These are phyloP conservation scores for Pyrrhia umbra DNA, from an alignment of 2,888 invertebrate species.

Conservation along the genomic window DNA sequence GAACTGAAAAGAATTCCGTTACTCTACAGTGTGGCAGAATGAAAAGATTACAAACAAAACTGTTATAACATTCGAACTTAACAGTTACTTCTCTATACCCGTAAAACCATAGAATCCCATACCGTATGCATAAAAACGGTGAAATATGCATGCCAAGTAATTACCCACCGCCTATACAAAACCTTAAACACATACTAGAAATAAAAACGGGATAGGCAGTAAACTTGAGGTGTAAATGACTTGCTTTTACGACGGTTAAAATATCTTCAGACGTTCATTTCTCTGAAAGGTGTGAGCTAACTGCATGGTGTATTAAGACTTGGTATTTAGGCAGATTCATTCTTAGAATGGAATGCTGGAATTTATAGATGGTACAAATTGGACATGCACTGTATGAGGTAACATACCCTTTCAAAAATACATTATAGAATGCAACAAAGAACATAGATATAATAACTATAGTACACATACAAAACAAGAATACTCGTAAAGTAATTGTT, in stretches of 20 bases:
- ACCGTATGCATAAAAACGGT: constrained; percentile 39
- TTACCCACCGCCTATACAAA: constrained; percentile 51
- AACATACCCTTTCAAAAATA: too few relatives aligned
- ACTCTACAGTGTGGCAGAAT: too few relatives aligned
- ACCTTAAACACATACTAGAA: constrained; percentile 71
- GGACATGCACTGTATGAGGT: too few relatives aligned
- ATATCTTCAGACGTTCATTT: constrained; percentile 53
- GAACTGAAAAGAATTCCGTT: too few relatives aligned
- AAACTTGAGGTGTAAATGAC: constrained; percentile 64
- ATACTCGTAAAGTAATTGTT: too few relatives aligned
- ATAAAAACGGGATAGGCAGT: constrained; percentile 63
- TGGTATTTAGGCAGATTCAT: constrained; percentile 30
- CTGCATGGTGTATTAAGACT: constrained; percentile 23
- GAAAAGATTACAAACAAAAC: too few relatives aligned
- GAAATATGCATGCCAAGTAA: constrained; percentile 54
- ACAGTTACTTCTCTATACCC: not conserved
- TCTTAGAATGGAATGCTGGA: not conserved
- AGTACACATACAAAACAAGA: too few relatives aligned
- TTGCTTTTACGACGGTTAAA: constrained; percentile 58
- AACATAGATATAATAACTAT: too few relatives aligned
- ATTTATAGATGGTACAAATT: not conserved
- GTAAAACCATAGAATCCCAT: constrained; percentile 36
- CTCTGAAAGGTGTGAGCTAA: constrained; percentile 37
- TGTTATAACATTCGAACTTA: constrained; percentile 6
- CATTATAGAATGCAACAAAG: too few relatives aligned